Evolutionary conservation across 2,888 invertebrate species (phyloP).

Genomic region (Phaedon cochleariae): DNA sequence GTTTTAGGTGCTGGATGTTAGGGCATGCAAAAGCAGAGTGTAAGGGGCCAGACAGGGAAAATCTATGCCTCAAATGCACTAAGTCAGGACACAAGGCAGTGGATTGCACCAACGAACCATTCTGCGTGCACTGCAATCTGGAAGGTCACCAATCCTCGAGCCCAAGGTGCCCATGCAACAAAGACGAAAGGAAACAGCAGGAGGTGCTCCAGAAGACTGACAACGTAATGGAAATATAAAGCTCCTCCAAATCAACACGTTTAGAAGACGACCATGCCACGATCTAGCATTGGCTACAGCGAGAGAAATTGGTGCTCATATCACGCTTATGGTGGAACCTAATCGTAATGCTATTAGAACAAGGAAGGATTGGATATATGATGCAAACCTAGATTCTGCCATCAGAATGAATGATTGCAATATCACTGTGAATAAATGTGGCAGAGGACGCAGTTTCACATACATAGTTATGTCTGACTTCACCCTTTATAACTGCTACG

Average conservation of each 20-base stretch:
- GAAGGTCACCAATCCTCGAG: neutral
- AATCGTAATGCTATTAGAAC: neutral
- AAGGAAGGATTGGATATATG: neutral
- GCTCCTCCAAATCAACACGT: neutral
- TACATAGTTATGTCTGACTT: neutral
- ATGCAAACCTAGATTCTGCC: neutral
- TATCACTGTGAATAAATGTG: neutral
- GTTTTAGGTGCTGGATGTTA: neutral
- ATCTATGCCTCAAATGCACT: neutral
- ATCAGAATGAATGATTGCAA: neutral
- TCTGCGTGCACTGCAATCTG: neutral
- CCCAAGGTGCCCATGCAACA: neutral
- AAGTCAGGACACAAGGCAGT: neutral
- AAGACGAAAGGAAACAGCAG: neutral
- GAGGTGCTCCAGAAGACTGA: neutral
- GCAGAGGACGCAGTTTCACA: neutral
- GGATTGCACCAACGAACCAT: neutral
- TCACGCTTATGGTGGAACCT: neutral
- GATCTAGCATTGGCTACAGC: neutral
- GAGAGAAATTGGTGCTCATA: neutral
- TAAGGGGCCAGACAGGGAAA: neutral
- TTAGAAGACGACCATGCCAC: neutral
- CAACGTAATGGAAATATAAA: neutral
- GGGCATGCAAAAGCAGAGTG: slow-evolving; percentile 1
- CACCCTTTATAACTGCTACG: neutral